phyloP scores from a whole-genome alignment of 1,140 invertebrate species.

The Agrypnia vestita region DNA sequence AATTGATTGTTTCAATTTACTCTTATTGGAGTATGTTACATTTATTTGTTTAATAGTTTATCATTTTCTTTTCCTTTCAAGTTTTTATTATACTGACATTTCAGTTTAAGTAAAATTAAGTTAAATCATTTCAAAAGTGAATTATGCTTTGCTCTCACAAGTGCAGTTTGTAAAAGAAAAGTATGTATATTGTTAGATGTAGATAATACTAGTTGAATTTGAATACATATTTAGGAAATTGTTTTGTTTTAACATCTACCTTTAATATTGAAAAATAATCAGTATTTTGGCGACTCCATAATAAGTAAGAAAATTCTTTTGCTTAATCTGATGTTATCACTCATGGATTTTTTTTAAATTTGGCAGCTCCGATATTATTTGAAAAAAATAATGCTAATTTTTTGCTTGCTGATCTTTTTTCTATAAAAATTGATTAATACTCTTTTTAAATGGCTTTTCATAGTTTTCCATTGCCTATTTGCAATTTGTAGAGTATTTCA shows the following conservation, averaged over 20 bases:
- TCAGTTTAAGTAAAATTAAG: conserved; percentile 2
- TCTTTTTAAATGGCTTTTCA: too few species aligned
- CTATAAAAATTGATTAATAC: too few species aligned
- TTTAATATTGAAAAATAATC: too few species aligned
- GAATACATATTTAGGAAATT: conserved; percentile 11
- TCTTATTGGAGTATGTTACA: conserved; percentile 14
- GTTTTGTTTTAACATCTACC: conserved; percentile 8
- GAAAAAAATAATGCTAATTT: too few species aligned
- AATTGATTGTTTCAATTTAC: not conserved
- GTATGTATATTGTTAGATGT: conserved; percentile 4
- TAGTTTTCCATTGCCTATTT: too few species aligned
- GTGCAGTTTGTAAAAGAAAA: not conserved
- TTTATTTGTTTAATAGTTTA: not conserved
- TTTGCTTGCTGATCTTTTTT: too few species aligned
- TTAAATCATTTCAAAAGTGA: not conserved
- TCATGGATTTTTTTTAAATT: too few species aligned
- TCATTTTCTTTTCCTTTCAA: not conserved
- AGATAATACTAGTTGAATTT: not conserved
- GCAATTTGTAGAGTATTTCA: too few species aligned
- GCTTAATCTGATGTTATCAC: too few species aligned
- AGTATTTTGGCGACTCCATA: too few species aligned
- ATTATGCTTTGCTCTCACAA: not conserved
- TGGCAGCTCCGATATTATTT: too few species aligned
- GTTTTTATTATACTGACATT: conserved; percentile 1
- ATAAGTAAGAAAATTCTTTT: too few species aligned